These are phyloP conservation scores for Diarsia brunnea DNA, from an alignment of 2,888 invertebrate genomes.

Conservation along the genomic window DNA sequence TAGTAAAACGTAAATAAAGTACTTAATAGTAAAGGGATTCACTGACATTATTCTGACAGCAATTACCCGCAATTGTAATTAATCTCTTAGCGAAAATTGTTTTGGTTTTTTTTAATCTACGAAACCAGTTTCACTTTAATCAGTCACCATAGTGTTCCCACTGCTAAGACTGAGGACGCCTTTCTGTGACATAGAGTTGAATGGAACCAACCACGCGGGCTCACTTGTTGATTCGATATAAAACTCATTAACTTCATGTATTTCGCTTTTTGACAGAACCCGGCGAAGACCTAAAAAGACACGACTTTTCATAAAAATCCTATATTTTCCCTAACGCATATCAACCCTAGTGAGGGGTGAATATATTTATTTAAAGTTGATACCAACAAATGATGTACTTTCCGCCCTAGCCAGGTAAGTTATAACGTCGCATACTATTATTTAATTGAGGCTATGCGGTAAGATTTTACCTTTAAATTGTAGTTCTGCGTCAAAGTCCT, in stretches of 20 bases:
- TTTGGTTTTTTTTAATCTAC: background rate
- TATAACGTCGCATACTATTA: constrained; percentile 28
- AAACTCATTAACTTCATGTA: background rate
- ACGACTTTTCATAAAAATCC: background rate
- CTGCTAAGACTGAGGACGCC: background rate
- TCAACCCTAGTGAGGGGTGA: constrained; percentile 39
- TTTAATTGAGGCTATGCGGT: constrained; percentile 22
- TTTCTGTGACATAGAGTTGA: background rate
- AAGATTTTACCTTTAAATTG: constrained; percentile 18
- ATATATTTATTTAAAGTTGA: constrained; percentile 61
- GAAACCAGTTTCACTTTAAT: background rate
- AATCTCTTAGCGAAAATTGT: background rate
- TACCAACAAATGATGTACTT: constrained; percentile 58
- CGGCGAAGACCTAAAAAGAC: background rate
- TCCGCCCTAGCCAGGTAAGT: constrained; percentile 33
- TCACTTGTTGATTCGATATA: background rate
- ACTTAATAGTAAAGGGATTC: background rate
- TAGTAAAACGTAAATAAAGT: background rate
- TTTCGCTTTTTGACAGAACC: background rate
- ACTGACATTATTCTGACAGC: background rate
- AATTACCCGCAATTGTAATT: background rate
- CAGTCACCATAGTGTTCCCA: background rate
- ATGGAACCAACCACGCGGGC: background rate
- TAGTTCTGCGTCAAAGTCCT: background rate
- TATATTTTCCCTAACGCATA: background rate